Percentiles rank a stretch among this genome's conserved stretches.
Conservation (phyloP, 30 jellyfish, hydroid and myxozoan genomes). For the Turritopsis dohrnii region DNA sequence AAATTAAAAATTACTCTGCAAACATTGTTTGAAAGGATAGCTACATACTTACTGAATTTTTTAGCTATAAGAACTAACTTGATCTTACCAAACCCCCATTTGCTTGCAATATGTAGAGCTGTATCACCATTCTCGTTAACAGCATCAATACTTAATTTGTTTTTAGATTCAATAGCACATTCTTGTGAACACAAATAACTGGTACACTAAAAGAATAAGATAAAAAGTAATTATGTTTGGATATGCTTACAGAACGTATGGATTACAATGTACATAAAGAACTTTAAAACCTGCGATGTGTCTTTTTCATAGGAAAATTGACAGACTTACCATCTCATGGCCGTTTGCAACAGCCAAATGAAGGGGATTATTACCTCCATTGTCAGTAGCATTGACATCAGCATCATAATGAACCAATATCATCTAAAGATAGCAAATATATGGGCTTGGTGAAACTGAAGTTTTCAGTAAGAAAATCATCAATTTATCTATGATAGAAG, state of each 20-base stretch:
- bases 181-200: constrained; percentile 14
- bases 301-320: too few species aligned
- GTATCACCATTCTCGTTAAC: constrained; percentile 87
- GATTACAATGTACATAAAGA: too few species aligned
- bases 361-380: constrained; percentile 80
- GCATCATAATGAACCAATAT: constrained; percentile 78
- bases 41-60: background rate
- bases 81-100: constrained; percentile 95
- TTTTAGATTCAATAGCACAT: background rate
- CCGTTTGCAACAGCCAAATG: constrained; percentile 94
- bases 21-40: too few species aligned
- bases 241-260: background rate
- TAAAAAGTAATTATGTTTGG: background rate
- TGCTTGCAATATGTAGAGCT: constrained; percentile 79
- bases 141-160: constrained; percentile 44
- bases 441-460: background rate
- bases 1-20: too few species aligned
- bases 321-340: constrained; percentile 69
- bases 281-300: too few species aligned
- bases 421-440: constrained; percentile 27
- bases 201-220: background rate
- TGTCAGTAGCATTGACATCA: constrained; percentile 60
- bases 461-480: too few species aligned
- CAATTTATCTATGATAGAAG: too few species aligned
- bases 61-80: background rate